A percentile compares a stretch with the other conserved stretches of the same genome.
phyloP scores from a whole-genome alignment of 2,888 invertebrate genomes.

The Dendrolimus houi region DNA sequence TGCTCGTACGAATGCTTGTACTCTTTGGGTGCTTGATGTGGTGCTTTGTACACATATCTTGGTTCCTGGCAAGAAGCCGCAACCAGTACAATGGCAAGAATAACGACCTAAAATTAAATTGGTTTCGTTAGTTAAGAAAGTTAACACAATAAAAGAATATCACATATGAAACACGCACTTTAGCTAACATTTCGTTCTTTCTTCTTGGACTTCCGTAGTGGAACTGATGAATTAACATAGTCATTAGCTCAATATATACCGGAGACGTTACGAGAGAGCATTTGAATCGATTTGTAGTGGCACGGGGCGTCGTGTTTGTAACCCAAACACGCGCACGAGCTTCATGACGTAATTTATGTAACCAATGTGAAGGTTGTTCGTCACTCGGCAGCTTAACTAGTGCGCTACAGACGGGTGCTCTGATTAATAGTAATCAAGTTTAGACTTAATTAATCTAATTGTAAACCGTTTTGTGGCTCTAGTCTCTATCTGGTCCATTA shows the following conservation, averaged over 20 bases:
- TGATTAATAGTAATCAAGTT: conserved; percentile 20
- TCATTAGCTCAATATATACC: conserved; percentile 72
- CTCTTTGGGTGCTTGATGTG: conserved; percentile 38
- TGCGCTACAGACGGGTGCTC: conserved; percentile 28
- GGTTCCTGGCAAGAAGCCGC: conserved; percentile 39
- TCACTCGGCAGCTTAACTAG: conserved; percentile 39
- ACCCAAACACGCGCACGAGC: conserved; percentile 45
- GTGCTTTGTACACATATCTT: conserved; percentile 29
- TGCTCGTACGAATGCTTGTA: conserved; percentile 37
- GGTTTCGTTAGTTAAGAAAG: conserved; percentile 4
- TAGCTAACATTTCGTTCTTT: conserved; percentile 65
- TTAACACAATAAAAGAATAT: conserved; percentile 6
- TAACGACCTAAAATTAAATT: conserved; percentile 40
- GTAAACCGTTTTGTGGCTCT: conserved; percentile 3
- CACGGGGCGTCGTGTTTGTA: conserved; percentile 59
- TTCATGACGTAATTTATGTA: conserved; percentile 70
- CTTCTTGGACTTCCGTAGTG: conserved; percentile 64
- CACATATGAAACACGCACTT: conserved; percentile 40
- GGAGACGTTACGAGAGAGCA: conserved; percentile 73
- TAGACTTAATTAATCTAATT: conserved; percentile 9
- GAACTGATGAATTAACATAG: conserved; percentile 71
- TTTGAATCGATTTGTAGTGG: conserved; percentile 62
- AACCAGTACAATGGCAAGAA: conserved; percentile 33
- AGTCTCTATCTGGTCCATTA: conserved; percentile 12
- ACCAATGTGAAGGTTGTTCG: conserved; percentile 68